Evolutionary conservation across 2,888 invertebrate genomes (phyloP).

Genomic region (Iphiclides podalirius): DNA sequence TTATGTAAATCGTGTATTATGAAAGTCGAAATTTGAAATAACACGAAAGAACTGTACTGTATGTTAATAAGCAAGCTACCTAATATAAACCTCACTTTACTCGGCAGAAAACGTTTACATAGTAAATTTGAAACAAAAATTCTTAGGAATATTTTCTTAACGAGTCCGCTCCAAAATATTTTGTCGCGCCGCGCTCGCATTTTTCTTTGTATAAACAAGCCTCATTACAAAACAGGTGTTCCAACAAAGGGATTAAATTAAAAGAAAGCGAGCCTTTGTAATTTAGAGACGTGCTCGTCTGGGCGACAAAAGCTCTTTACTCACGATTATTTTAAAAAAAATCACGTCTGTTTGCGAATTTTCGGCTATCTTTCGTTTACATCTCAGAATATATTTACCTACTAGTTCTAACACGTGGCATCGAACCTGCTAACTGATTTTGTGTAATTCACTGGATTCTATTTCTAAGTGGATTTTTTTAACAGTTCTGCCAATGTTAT

Average conservation of each 20-base stretch:
- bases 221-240: slow-evolving; percentile 58
- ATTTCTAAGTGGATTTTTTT: too few relatives aligned
- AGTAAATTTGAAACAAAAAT: background rate
- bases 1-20: too few relatives aligned
- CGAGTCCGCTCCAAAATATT: slow-evolving; percentile 3
- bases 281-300: slow-evolving; percentile 29
- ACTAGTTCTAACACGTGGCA: too few relatives aligned
- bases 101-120: background rate
- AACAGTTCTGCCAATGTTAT: too few relatives aligned
- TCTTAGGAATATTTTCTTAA: background rate
- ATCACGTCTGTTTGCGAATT: background rate
- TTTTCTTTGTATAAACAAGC: slow-evolving; percentile 45
- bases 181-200: slow-evolving; percentile 32
- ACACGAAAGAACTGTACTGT: background rate
- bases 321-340: background rate
- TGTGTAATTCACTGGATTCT: too few relatives aligned
- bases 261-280: slow-evolving; percentile 43
- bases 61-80: background rate
- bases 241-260: slow-evolving; percentile 64
- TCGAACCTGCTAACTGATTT: too few relatives aligned
- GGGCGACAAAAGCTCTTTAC: slow-evolving; percentile 1
- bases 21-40: slow-evolving; percentile 17
- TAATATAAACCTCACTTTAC: background rate
- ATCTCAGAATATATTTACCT: too few relatives aligned
- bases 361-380: too few relatives aligned